A percentile compares a stretch with the other conserved stretches of the same genome.
These are phyloP conservation scores for Pituophis catenifer DNA, from an alignment of 2,113 vertebrate genomes.

Conservation along the genomic window DNA sequence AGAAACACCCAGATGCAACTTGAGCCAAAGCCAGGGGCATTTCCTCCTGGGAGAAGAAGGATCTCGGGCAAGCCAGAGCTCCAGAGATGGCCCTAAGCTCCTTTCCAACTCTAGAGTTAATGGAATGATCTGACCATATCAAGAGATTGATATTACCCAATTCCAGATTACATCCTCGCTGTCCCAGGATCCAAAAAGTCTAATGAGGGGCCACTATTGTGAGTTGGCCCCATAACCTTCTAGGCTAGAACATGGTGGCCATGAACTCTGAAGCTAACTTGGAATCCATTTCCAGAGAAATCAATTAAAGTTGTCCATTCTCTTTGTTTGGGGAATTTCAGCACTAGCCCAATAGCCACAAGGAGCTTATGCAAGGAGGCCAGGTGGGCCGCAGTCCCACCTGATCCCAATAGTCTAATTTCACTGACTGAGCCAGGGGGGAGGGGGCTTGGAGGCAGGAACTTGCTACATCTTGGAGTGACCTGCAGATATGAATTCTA, in stretches of 20 bases:
- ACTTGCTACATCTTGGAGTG: background rate
- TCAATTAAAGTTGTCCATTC: background rate
- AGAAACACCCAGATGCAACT: background rate
- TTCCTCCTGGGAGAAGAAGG: background rate
- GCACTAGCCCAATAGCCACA: background rate
- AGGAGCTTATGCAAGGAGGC: background rate
- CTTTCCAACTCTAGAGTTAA: background rate
- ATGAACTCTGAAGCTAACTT: background rate
- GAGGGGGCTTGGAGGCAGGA: background rate
- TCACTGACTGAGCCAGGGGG: background rate
- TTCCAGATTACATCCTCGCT: background rate
- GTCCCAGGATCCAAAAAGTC: background rate
- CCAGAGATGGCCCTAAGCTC: background rate
- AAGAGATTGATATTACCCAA: background rate
- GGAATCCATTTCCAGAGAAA: background rate
- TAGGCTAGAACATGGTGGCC: too few relatives aligned
- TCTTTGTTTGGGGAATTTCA: background rate
- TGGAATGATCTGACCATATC: background rate
- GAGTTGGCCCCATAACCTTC: too few relatives aligned
- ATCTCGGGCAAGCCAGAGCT: background rate
- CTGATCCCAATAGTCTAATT: background rate
- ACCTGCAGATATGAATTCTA: background rate
- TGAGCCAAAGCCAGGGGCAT: background rate
- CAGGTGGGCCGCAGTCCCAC: too few relatives aligned
- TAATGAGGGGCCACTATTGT: too few relatives aligned